A percentile compares a stretch with the other conserved stretches of the same genome.
Evolutionary conservation across 1,140 invertebrate species (phyloP).

Genomic region (Meloidogyne hapla): DNA sequence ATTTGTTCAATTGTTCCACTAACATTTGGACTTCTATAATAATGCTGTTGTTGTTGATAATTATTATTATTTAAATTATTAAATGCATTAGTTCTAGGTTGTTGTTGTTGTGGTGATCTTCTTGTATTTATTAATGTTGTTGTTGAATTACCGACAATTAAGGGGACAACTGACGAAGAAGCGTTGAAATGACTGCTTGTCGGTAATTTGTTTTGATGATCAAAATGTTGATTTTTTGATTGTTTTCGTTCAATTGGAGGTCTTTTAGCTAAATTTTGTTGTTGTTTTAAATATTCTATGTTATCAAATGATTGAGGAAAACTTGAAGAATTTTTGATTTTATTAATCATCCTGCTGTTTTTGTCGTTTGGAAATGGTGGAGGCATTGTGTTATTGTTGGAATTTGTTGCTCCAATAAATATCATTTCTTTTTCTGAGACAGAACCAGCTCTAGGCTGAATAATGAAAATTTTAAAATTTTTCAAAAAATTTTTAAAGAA

Average conservation of each 20-base stretch:
- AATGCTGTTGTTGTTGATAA: background rate
- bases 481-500: background rate
- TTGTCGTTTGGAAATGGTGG: slow-evolving; percentile 7
- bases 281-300: background rate
- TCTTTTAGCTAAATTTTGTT: background rate
- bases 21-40: background rate
- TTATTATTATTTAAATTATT: background rate
- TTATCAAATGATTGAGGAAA: background rate
- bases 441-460: background rate
- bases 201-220: background rate
- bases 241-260: background rate
- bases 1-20: background rate
- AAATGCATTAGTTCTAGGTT: background rate
- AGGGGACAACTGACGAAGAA: background rate
- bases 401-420: background rate
- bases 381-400: background rate
- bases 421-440: slow-evolving; percentile 6
- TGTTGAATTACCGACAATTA: background rate
- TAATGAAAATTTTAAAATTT: background rate
- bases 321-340: background rate
- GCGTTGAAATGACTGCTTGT: background rate
- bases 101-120: background rate
- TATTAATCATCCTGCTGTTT: background rate
- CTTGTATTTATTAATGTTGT: background rate
- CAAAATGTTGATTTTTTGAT: too few species aligned